Conservation (phyloP, 2,113 vertebrate species). For the Chascanopsetta lugubris region DNA sequence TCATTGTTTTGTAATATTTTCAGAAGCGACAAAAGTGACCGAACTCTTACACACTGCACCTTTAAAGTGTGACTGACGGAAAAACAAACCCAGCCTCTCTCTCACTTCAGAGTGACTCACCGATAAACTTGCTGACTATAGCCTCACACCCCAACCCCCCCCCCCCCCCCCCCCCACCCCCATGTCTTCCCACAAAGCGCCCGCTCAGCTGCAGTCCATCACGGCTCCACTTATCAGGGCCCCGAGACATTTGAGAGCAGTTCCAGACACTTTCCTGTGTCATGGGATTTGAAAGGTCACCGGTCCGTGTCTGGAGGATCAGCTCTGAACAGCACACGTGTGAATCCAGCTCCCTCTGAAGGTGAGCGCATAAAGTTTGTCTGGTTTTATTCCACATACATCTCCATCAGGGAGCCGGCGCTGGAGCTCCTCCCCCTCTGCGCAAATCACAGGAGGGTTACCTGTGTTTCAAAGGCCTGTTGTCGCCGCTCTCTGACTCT, state of each 20-base stretch:
- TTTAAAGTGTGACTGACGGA: too few species aligned
- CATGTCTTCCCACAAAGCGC: conserved; percentile 18
- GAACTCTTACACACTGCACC: too few species aligned
- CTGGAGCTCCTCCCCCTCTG: conserved; percentile 2
- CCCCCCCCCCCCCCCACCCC: too few species aligned
- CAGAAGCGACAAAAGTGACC: neutral
- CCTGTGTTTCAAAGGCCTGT: conserved; percentile 4
- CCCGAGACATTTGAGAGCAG: conserved; percentile 4
- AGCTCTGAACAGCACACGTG: conserved; percentile 1
- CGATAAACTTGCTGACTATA: conserved; percentile 12
- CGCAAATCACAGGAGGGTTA: conserved; percentile 8
- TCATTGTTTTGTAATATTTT: too few species aligned
- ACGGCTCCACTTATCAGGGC: neutral
- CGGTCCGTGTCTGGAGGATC: neutral
- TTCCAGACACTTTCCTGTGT: conserved; percentile 17
- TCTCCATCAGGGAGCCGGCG: too few species aligned
- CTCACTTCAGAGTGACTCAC: conserved; percentile 11
- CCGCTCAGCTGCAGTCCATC: conserved; percentile 25
- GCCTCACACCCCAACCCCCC: too few species aligned
- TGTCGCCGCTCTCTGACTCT: neutral
- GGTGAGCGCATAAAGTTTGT: neutral
- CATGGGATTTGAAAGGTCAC: neutral
- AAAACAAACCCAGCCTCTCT: neutral
- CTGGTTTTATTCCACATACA: neutral
- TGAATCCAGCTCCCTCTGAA: neutral